Base-by-base conservation (phyloP, 92 coral and sea anemone species). In the Ricordea florida region DNA sequence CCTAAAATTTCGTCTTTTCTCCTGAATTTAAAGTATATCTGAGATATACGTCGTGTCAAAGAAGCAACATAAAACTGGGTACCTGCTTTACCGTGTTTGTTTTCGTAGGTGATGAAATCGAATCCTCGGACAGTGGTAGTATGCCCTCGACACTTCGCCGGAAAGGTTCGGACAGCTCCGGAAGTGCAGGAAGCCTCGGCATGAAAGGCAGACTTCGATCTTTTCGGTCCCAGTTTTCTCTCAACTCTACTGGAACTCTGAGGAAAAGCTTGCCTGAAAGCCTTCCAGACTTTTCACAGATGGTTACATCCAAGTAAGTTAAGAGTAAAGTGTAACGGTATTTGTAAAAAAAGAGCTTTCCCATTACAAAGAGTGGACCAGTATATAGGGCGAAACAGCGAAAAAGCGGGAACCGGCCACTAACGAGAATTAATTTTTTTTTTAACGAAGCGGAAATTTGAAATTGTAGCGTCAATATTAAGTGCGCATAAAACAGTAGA, bases 101-200 rank as follows among this genome's bases (percentile, higher is more conserved):
- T 67, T 30, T 7, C 32, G 55, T n/a, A n/a, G n/a, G n/a, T n/a
- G 97, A 91, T 45, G 97, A 91, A 57, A 75, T 83, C 41, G 93
- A 91, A 25, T 91, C 93, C 9, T 83, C 89, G 25, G 97, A 91
- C 75, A 87, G 97, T 60, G 92, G 97, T 36, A 91, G 93, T 38
- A 69, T 83, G 20, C 97, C 92, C 10, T 81, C 94, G n/a, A 68
- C 80, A 2, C 72, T 91, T 40, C 82, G 83, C 10, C 84, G 97
- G 32, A 87, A 74, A 75, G 97, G 97, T 15, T 91, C 97, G 22
- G 97, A 91, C 75, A 87, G 97, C 50, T 91, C 97, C 34, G 97
- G 97, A 31, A 87, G 93, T 76, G 52, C 74, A 37, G 85, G 71
- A 50, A 91, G 97, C 63, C 74, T 87, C 21, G 84, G 87, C 20